Percentiles rank a stretch among this genome's conserved stretches.
Evolutionary conservation across 2,797 vertebrate genomes (phyloP).

Genomic region (Tympanoctomys barrerae): DNA sequence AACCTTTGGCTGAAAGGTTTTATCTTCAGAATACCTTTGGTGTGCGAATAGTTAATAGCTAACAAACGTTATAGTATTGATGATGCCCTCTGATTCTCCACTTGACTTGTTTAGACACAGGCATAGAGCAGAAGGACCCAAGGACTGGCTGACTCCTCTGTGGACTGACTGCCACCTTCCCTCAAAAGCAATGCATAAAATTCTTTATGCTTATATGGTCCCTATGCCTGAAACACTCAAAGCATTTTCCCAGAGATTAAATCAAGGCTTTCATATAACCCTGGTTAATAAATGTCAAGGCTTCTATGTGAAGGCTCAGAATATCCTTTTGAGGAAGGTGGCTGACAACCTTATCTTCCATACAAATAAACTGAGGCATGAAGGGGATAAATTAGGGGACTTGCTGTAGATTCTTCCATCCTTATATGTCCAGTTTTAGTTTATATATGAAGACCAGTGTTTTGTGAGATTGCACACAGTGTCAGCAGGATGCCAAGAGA

Average conservation of each 20-base stretch:
- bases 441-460: slow-evolving; percentile 35
- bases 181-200: slow-evolving; percentile 67
- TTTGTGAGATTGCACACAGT: not conserved
- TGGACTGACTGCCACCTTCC: not conserved
- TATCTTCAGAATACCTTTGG: not conserved
- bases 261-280: slow-evolving; percentile 72
- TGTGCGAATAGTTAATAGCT: slow-evolving; percentile 38
- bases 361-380: slow-evolving; percentile 79
- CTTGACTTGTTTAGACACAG: not conserved
- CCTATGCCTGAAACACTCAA: slow-evolving; percentile 68
- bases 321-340: slow-evolving; percentile 83
- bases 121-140: slow-evolving; percentile 1
- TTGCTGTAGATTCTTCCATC: not conserved
- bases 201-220: slow-evolving; percentile 85
- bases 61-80: not conserved
- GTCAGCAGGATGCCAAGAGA: not conserved
- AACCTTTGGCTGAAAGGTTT: not conserved
- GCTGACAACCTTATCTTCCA: slow-evolving; percentile 80
- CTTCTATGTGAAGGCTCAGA: slow-evolving; percentile 63
- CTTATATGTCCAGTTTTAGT: not conserved
- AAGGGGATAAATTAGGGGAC: slow-evolving; percentile 49
- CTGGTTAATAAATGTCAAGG: slow-evolving; percentile 81
- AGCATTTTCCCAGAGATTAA: slow-evolving; percentile 80
- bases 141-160: not conserved
- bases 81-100: not conserved